Base-by-base conservation (phyloP, 2,113 vertebrate genomes). In the Acanthochromis polyacanthus region DNA sequence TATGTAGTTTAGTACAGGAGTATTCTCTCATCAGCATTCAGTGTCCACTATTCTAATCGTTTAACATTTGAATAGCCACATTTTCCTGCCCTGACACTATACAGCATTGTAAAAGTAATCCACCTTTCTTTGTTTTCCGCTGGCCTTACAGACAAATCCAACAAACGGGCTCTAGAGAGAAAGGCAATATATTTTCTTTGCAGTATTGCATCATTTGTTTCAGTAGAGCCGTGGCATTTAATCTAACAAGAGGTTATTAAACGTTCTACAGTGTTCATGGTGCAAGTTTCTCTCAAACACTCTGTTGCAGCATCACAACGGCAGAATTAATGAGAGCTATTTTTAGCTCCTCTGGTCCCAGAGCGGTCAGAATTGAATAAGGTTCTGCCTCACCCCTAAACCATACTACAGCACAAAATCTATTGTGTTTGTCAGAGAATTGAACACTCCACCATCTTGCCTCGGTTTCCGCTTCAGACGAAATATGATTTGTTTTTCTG, bases 311-410 rank as follows among this genome's bases (percentile, higher is more conserved):
- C 89, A 89, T 82, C 89, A 90, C 90, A 91, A 91, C 79, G 77
- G 92, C 88, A 89, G 89, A 92, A 87, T 91, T 92, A 92, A 92
- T 89, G 82, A 89, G 85, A 67, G 56, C 82, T 93, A 92, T 93
- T 91, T 91, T 92, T 91, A 91, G 85, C 81, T 19, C 0, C 69
- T 78, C 63, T 73, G 32, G 66, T 88, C 88, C 86, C 88, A 80
- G 74, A 89, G 87, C 43, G 71, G 85, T 87, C 89, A 86, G 59
- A 91, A 90, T 90, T 91, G 87, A 92, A 84, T 88, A 90, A 74
- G 85, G 65, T 77, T 89, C 76, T 85, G 90, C 85, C 73, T 89
- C 79, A 52, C 67, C 70, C 79, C 53, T 64, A 78, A 89, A 84
- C 83, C 80, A 70, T 48, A 83, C 78, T 77, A 80, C 81, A 88